Base-by-base conservation (phyloP, 2,888 invertebrate genomes). In the Synergus itoensis region DNA sequence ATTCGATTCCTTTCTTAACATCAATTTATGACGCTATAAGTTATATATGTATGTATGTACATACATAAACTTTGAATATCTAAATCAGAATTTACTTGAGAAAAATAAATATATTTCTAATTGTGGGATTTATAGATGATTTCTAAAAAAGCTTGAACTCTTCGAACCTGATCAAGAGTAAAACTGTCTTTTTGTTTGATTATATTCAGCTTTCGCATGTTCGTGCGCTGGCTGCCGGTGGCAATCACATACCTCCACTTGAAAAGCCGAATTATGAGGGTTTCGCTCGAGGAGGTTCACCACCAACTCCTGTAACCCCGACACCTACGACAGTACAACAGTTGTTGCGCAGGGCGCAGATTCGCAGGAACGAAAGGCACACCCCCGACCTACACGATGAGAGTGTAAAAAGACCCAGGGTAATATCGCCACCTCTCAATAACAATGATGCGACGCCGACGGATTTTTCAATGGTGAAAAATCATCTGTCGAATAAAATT, bases 371-470 rank as follows among this genome's bases (percentile, higher is more conserved):
- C 89, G 93, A 94, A 84, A 93, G 94, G 90, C 94, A 94, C 90
- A 95, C 95, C 84, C 94, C 95, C 0, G 95, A 95, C 91, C 94
- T 95, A 18, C 95, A 95, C 75, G 95, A 95, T 84, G 87, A 93
- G 81, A 82, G 82, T 69, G 92, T 45, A 92, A 94, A 91, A 92
- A 93, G 88, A 93, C 93, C 89, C 88, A 92, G 86, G 89, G 92
- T 84, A 77, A 88, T 87, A 57, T 92, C 92, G 87, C 89, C 92
- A 75, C 90, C 92, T 64, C 86, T 92, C 77, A 93, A 93, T 88
- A 93, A 93, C 87, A 93, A 93, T 87, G 94, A 94, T 88, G 94
- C 94, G 79, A 94, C 94, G 83, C 94, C 94, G 11, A 94, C 94
- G 77, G 94, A 94, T 86, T 94, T 94, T 88, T 94, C 94, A 84